Evolutionary conservation across 2,113 vertebrate species (phyloP).

Genomic region (Formicarius rufipectus): DNA sequence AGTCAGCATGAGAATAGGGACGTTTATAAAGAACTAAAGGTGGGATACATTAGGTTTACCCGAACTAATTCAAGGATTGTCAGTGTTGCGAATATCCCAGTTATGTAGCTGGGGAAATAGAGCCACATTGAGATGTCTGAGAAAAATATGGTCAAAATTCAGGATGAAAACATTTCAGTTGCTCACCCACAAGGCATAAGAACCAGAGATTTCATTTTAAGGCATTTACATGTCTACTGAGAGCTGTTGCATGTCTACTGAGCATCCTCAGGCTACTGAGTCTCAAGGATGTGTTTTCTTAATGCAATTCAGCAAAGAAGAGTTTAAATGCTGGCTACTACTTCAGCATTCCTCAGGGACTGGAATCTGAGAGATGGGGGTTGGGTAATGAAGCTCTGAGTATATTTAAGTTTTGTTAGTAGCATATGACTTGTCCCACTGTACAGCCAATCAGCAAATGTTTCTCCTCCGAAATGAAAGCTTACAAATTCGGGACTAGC

Average conservation of each 20-base stretch:
- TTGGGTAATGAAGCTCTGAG: conserved; percentile 46
- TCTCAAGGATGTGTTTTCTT: conserved; percentile 2
- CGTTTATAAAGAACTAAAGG: neutral
- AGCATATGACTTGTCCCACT: conserved; percentile 39
- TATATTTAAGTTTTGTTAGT: conserved; percentile 66
- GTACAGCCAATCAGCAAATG: conserved; percentile 52
- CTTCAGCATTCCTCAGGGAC: conserved; percentile 50
- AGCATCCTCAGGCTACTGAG: conserved; percentile 3
- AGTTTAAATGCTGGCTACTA: conserved; percentile 39
- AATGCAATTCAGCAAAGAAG: conserved; percentile 61
- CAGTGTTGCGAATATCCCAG: neutral
- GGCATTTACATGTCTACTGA: no score
- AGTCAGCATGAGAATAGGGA: neutral
- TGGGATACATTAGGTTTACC: neutral
- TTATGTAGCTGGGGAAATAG: neutral
- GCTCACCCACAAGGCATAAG: neutral
- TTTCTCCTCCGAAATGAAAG: conserved; percentile 43
- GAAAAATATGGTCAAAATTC: neutral
- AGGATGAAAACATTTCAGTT: neutral
- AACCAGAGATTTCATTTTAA: neutral
- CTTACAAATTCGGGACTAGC: conserved; percentile 28
- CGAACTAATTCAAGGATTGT: neutral
- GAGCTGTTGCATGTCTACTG: neutral
- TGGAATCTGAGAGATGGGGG: neutral
- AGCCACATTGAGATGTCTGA: neutral